Evolutionary conservation across 2,888 invertebrate species (phyloP), one percentile per base, ranked within the genome.

Genomic region (Ornithoptera priamus): DNA sequence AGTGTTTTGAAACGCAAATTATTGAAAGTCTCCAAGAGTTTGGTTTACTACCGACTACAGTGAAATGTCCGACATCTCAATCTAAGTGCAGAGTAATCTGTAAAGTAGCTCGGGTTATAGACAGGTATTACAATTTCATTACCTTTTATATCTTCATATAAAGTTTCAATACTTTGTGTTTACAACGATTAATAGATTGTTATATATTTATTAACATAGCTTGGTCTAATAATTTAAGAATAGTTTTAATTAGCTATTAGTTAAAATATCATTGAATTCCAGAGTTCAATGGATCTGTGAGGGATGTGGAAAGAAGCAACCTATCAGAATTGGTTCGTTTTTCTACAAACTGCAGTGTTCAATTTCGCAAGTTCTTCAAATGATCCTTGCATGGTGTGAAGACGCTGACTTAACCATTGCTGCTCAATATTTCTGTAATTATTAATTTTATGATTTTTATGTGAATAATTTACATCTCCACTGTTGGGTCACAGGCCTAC

Each of bases 311-410:
- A 87, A 84, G 62, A 81, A 81, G 62, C 87, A 83, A 72, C 85
- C 91, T 0, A 85, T 92, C n/a, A 81, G 91, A 30, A 79, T 78
- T 0, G 85, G 86, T 0, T 94, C 95, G 0, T 94, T 95, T 76
- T 95, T 95, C 78, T 84, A 93, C n/a, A 90, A 93, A 60, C 83
- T 95, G 20, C 94, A 94, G 75, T 95, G 95, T 79, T 94, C 94
- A 69, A 86, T 95, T 64, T 89, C 94, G 72, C 93, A 94, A 78
- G 90, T 93, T 60, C 83, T 95, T 70, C 94, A 94, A 80, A 85
- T 94, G 17, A 93, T 95, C 68, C 81, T 95, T 58, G 95, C 94
- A 0, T 95, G 95, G 95, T 94, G 94, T 82, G 94, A 95, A 76
- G 93, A 94, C 80, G 92, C 93, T n/a, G 93, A 94, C 56, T 80